These are phyloP conservation scores for Ailurus styani DNA, from an alignment of 2,113 vertebrate species.

Conservation along the genomic window DNA sequence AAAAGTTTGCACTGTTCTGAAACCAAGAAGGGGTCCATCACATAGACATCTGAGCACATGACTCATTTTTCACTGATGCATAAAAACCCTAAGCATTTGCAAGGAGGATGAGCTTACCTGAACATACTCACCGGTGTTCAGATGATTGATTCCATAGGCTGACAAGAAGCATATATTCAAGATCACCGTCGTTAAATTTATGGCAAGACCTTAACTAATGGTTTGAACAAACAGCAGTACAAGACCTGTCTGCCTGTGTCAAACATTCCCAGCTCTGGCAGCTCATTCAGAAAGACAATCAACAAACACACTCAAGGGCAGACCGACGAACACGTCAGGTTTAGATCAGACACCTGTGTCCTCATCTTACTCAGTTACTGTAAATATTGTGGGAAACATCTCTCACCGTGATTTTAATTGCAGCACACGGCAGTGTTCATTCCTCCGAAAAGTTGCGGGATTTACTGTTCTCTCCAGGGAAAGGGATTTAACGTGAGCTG, in stretches of 20 bases:
- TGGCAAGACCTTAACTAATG: not conserved
- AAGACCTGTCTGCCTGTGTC: not conserved
- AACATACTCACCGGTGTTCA: not conserved
- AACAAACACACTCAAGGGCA: not conserved
- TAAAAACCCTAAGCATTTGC: not conserved
- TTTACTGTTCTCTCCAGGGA: not conserved
- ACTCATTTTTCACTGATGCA: no score
- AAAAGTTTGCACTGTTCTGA: not conserved
- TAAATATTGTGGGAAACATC: not conserved
- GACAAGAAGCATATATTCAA: not conserved
- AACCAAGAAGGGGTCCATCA: not conserved
- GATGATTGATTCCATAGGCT: not conserved
- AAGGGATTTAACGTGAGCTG: not conserved
- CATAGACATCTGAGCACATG: accelerated
- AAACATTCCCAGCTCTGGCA: not conserved
- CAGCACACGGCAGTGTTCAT: not conserved
- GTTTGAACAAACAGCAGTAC: not conserved
- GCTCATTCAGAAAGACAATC: not conserved
- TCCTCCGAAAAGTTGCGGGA: not conserved
- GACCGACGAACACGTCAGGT: not conserved
- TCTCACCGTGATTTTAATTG: not conserved
- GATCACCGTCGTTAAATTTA: not conserved
- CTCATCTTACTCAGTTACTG: not conserved
- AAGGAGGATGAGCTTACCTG: not conserved
- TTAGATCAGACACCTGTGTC: not conserved